Percentiles rank a stretch among this genome's conserved stretches.
Evolutionary conservation across 2,888 invertebrate genomes (phyloP).

Genomic region (Sinodicranocentrus sp.): DNA sequence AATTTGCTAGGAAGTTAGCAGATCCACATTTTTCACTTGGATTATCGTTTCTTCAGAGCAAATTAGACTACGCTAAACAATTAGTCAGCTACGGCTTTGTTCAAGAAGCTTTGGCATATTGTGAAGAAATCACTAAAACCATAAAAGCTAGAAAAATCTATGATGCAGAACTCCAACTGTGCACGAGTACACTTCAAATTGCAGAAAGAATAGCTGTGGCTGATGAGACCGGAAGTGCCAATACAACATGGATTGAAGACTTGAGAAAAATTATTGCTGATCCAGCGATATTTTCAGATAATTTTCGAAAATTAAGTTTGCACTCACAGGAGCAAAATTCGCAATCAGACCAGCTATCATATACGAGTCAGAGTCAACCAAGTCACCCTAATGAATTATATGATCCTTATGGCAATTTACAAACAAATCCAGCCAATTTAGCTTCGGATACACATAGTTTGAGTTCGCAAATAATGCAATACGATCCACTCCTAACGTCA

Average conservation of each 20-base stretch:
- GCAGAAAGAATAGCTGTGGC: slow-evolving; percentile 69
- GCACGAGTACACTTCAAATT: slow-evolving; percentile 67
- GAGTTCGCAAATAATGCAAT: background rate
- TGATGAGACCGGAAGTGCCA: slow-evolving; percentile 48
- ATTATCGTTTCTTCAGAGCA: slow-evolving; percentile 78
- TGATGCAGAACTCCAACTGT: slow-evolving; percentile 45
- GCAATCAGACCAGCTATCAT: slow-evolving; percentile 34
- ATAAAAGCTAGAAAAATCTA: slow-evolving; percentile 26
- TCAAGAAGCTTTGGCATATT: slow-evolving; percentile 90
- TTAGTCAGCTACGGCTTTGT: slow-evolving; percentile 88
- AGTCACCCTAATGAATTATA: slow-evolving; percentile 12
- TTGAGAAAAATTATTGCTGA: slow-evolving; percentile 49
- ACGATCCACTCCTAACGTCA: background rate
- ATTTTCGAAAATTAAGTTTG: slow-evolving; percentile 43
- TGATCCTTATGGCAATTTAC: slow-evolving; percentile 16
- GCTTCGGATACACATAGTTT: background rate
- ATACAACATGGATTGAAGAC: slow-evolving; percentile 55
- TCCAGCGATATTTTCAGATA: background rate
- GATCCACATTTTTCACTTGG: slow-evolving; percentile 86
- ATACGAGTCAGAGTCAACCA: slow-evolving; percentile 35
- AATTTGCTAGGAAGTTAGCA: slow-evolving; percentile 91
- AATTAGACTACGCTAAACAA: slow-evolving; percentile 88
- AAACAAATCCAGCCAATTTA: background rate
- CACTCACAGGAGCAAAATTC: slow-evolving; percentile 28
- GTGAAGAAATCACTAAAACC: slow-evolving; percentile 85